Conservation (phyloP, 2,797 vertebrate species). For the Carduelis carduelis region DNA sequence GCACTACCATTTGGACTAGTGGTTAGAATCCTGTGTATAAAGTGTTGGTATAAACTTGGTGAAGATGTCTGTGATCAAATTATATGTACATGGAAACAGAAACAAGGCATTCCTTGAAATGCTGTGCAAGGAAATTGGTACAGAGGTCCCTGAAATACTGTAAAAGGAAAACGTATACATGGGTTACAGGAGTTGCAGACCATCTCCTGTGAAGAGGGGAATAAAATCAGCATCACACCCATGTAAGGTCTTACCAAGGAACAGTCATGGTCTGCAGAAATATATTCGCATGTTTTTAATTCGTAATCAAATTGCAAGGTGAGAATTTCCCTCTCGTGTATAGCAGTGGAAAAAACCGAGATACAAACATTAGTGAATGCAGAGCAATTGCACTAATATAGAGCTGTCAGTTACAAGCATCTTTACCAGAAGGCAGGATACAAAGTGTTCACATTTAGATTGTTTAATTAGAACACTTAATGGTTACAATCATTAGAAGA, state of each 20-base stretch:
- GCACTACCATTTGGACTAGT: background rate
- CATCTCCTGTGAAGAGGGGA: background rate
- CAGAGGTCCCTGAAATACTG: background rate
- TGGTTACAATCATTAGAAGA: slow-evolving; percentile 1
- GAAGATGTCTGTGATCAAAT: background rate
- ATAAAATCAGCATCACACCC: background rate
- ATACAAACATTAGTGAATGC: slow-evolving; percentile 19
- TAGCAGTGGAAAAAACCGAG: background rate
- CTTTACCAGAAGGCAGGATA: slow-evolving; percentile 6
- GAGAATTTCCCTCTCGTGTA: slow-evolving; percentile 1
- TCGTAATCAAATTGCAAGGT: slow-evolving; percentile 16
- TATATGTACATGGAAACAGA: background rate
- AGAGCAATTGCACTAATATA: background rate
- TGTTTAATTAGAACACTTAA: background rate
- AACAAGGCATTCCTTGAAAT: background rate
- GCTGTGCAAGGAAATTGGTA: background rate
- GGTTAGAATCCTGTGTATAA: background rate
- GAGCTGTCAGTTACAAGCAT: slow-evolving; percentile 3
- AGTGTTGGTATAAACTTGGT: background rate
- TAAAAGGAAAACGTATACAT: background rate
- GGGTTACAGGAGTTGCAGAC: background rate
- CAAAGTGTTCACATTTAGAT: background rate
- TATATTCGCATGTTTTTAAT: slow-evolving; percentile 50
- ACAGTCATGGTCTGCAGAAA: background rate
- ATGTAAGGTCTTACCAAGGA: background rate